Evolutionary conservation across 2,888 invertebrate genomes (phyloP).

Genomic region (Leucoptera coffeella): DNA sequence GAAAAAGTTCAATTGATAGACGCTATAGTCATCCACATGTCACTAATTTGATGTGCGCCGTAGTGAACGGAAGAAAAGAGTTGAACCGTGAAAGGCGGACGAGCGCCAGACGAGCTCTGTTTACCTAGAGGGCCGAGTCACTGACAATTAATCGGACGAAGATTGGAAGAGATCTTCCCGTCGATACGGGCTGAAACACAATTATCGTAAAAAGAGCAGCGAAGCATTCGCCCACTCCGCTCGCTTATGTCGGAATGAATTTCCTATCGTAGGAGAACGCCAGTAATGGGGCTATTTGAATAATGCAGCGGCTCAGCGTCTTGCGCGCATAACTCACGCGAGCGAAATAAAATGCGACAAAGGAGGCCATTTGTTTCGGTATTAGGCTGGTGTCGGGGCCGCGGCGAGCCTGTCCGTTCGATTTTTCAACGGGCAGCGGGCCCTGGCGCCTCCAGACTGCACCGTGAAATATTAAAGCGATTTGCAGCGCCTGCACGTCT

Average conservation of each 20-base stretch:
- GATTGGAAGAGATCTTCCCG: conserved; percentile 16
- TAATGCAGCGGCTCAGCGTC: conserved; percentile 16
- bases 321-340: conserved; percentile 26
- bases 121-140: conserved; percentile 15
- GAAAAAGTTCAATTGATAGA: too few relatives aligned
- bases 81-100: conserved; percentile 3
- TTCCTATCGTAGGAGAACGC: too few relatives aligned
- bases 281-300: conserved; percentile 13
- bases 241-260: conserved; percentile 12
- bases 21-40: too few relatives aligned
- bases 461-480: conserved; percentile 2
- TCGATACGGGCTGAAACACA: conserved; percentile 15
- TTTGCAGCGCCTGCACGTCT: too few relatives aligned
- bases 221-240: conserved; percentile 9
- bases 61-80: too few relatives aligned
- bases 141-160: conserved; percentile 21
- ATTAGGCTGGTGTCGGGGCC: conserved; percentile 19
- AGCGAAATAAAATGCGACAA: conserved; percentile 28
- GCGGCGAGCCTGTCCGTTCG: conserved; percentile 13
- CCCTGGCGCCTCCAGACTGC: conserved; percentile 10
- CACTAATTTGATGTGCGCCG: too few relatives aligned
- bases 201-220: conserved; percentile 15
- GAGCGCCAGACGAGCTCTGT: conserved; percentile 8
- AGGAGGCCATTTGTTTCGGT: conserved; percentile 39
- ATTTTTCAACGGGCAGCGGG: conserved; percentile 23